phyloP scores from a whole-genome alignment of 2,113 vertebrate genomes.

The Oncorhynchus tshawytscha region DNA sequence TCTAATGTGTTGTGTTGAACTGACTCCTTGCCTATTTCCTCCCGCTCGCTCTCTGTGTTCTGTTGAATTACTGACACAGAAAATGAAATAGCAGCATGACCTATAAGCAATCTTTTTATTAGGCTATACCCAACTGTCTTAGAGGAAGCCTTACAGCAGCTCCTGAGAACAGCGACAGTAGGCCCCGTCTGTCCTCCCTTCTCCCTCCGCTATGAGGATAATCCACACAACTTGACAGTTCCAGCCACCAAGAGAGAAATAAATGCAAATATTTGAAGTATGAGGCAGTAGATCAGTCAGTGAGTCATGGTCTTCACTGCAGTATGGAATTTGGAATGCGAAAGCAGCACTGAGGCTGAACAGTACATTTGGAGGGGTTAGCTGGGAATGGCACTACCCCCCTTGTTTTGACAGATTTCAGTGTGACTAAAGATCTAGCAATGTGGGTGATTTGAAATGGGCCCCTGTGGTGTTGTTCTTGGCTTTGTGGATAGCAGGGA shows the following conservation, averaged over 20 bases:
- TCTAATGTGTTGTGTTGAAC: not conserved
- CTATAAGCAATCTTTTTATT: not conserved
- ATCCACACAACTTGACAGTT: not conserved
- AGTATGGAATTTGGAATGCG: conserved; percentile 1
- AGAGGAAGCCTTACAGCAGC: conserved; percentile 1
- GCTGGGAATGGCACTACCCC: too few species aligned
- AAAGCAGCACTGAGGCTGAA: not conserved
- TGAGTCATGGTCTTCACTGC: not conserved
- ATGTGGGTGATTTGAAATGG: not conserved
- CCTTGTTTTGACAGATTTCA: too few species aligned
- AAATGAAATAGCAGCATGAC: not conserved
- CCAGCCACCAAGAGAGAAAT: not conserved
- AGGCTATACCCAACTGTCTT: not conserved
- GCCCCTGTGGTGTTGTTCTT: not conserved
- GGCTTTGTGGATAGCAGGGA: not conserved
- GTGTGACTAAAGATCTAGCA: not conserved
- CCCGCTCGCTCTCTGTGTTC: too few species aligned
- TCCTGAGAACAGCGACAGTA: not conserved
- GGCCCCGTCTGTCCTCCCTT: not conserved
- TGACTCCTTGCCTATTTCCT: not conserved
- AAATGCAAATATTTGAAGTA: conserved; percentile 13
- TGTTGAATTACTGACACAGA: not conserved
- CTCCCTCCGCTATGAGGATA: not conserved
- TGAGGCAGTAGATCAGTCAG: not conserved
- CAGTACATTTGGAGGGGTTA: not conserved